Evolutionary conservation across 2,888 invertebrate species (phyloP), one percentile per base, ranked within the genome.

Genomic region (Ethmia dodecea): DNA sequence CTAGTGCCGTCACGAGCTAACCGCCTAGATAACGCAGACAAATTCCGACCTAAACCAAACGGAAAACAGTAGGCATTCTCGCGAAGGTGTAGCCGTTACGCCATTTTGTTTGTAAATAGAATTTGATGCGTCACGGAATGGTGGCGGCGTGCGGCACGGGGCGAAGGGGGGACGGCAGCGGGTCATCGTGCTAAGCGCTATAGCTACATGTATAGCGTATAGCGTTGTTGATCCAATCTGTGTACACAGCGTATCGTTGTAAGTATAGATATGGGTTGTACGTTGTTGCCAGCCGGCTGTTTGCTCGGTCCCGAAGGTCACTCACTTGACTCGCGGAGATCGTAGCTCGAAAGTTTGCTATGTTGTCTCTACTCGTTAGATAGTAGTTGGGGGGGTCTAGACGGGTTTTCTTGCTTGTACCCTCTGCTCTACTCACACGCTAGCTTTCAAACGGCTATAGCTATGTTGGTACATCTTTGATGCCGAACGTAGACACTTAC

Each of bases 131-230:
- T 76, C 78, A 77, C 64, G 62, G 63, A 67, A 68, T 63, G 70
- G 68, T 61, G 65, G 42, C 49, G 52, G 49, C 33, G 51, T 8
- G 40, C 35, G 48, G 52, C 13, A 26, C 54, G 52, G 45, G 35
- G 45, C 5, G 38, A 27, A 28, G 37, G 36, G 45, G 40, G 59
- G 64, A 55, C 55, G 49, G 48, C 58, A 52, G 48, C 80, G 62
- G 81, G 81, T 81, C 81, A 81, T 81, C 81, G 81, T 70, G 75
- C 81, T 71, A 60, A 58, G 63, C 63, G 38, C 47, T 52, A 49
- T 51, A 57, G 47, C 44, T 54, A 55, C 37, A 40, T 53, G 59
- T 49, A 45, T 62, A 60, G 55, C 55, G 11, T 12, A 18, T 20
- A 30, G 20, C 13, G 60, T 62, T 60, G 61, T 66, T 66, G 67